These are phyloP conservation scores for Parotocinclus haroldoi DNA, from an alignment of 2,797 vertebrate genomes.

Conservation along the genomic window DNA sequence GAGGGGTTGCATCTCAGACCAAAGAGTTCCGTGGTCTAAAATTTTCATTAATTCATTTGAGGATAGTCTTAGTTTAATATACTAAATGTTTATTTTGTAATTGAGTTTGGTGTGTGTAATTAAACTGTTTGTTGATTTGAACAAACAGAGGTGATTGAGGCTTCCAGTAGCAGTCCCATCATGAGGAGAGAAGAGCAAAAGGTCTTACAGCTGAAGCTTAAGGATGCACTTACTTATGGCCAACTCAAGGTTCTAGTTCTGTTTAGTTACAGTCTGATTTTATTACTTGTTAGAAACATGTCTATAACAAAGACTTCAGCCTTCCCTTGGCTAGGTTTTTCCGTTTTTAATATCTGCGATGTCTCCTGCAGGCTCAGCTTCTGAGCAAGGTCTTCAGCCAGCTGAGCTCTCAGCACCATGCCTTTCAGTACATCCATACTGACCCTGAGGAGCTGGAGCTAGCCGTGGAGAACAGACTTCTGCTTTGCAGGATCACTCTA, in stretches of 20 bases:
- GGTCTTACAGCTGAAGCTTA: slow-evolving; percentile 38
- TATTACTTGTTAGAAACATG: no score
- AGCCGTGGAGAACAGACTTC: slow-evolving; percentile 73
- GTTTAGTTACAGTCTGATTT: background rate
- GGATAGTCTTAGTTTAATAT: no score
- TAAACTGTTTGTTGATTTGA: background rate
- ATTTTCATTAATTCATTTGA: no score
- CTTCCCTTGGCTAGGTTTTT: background rate
- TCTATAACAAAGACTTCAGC: no score
- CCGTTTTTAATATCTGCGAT: slow-evolving; percentile 15
- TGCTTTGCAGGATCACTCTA: slow-evolving; percentile 74
- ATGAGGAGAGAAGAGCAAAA: slow-evolving; percentile 18
- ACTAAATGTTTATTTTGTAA: background rate
- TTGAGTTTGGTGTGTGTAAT: background rate
- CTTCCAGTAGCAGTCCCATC: slow-evolving; percentile 1
- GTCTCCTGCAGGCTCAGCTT: slow-evolving; percentile 71
- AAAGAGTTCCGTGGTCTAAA: no score
- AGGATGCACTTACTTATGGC: slow-evolving; percentile 46
- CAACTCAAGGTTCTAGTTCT: slow-evolving; percentile 59
- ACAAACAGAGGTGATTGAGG: slow-evolving; percentile 28
- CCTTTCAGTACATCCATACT: slow-evolving; percentile 36
- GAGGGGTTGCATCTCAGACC: no score
- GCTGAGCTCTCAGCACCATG: slow-evolving; percentile 62
- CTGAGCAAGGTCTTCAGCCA: slow-evolving; percentile 71
- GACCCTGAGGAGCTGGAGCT: slow-evolving; percentile 74